Percentiles rank a stretch among this genome's conserved stretches.
Evolutionary conservation across 2,888 invertebrate genomes (phyloP).

Genomic region (Ochropleura leucogaster): DNA sequence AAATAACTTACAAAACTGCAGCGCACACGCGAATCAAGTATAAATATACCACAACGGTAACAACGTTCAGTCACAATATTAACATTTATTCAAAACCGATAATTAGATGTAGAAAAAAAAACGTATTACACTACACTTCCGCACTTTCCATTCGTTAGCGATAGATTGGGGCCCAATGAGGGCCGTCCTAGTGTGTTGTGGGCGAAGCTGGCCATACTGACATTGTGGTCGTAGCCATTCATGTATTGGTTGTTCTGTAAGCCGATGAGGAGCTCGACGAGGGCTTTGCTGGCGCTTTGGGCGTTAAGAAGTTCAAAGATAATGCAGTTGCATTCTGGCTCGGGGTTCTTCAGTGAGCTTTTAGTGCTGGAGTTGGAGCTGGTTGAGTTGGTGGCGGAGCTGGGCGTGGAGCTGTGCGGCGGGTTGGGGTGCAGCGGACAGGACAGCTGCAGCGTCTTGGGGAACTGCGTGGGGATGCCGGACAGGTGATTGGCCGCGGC

Average conservation of each 20-base stretch:
- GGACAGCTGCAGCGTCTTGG: slow-evolving; percentile 80
- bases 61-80: slow-evolving; percentile 66
- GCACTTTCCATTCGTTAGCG: slow-evolving; percentile 86
- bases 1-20: slow-evolving; percentile 52
- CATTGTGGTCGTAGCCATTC: slow-evolving; percentile 82
- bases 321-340: slow-evolving; percentile 88
- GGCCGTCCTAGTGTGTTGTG: slow-evolving; percentile 80
- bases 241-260: slow-evolving; percentile 87
- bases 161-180: slow-evolving; percentile 79
- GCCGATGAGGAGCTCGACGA: slow-evolving; percentile 86
- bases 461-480: slow-evolving; percentile 84
- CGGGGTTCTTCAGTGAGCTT: slow-evolving; percentile 78
- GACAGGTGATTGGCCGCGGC: slow-evolving; percentile 88
- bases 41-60: slow-evolving; percentile 66
- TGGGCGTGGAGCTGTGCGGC: slow-evolving; percentile 67
- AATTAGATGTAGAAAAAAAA: slow-evolving; percentile 57
- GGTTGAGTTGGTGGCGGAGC: slow-evolving; percentile 76
- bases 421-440: slow-evolving; percentile 85
- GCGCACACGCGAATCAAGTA: slow-evolving; percentile 51
- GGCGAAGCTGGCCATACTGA: slow-evolving; percentile 68
- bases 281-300: slow-evolving; percentile 85
- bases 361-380: slow-evolving; percentile 79
- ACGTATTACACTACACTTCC: slow-evolving; percentile 84
- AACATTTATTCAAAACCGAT: slow-evolving; percentile 66
- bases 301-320: slow-evolving; percentile 86